Evolutionary conservation across 2,888 invertebrate species (phyloP).

Genomic region (Eurois occulta): DNA sequence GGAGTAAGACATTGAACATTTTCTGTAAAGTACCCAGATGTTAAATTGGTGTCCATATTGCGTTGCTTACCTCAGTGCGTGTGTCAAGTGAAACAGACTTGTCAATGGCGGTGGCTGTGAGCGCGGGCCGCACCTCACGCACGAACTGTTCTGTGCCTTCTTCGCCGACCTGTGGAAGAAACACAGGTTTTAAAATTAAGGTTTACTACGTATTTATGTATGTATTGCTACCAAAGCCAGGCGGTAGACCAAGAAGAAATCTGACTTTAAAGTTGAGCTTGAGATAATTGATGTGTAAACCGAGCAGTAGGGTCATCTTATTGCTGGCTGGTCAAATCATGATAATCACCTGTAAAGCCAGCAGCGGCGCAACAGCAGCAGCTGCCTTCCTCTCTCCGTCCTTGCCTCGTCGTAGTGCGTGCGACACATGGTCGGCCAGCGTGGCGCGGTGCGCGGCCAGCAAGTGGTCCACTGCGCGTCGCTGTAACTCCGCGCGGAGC

Average conservation of each 20-base stretch:
- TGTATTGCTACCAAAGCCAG: background rate
- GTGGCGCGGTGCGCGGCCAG: slow-evolving; percentile 94
- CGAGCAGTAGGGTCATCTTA: background rate
- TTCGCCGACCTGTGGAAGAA: slow-evolving; percentile 83
- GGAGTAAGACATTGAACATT: too few species aligned
- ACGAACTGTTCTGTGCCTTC: slow-evolving; percentile 93
- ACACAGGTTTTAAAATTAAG: too few species aligned
- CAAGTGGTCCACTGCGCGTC: slow-evolving; percentile 94
- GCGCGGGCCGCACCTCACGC: slow-evolving; percentile 93
- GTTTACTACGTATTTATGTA: background rate
- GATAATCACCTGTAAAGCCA: slow-evolving; percentile 94
- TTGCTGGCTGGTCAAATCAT: background rate
- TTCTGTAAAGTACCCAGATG: background rate
- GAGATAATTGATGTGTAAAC: too few species aligned
- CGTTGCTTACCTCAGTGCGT: slow-evolving; percentile 92
- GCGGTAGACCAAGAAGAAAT: background rate
- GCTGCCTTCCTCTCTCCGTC: slow-evolving; percentile 95
- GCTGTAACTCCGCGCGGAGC: slow-evolving; percentile 93
- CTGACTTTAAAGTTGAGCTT: background rate
- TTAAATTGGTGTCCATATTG: background rate
- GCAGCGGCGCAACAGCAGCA: slow-evolving; percentile 94
- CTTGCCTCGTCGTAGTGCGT: slow-evolving; percentile 95
- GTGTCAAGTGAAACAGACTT: slow-evolving; percentile 93
- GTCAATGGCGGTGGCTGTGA: slow-evolving; percentile 94
- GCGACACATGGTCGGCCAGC: slow-evolving; percentile 95